Base-by-base conservation (phyloP, 2,888 invertebrate species). In the Ischnura elegans region DNA sequence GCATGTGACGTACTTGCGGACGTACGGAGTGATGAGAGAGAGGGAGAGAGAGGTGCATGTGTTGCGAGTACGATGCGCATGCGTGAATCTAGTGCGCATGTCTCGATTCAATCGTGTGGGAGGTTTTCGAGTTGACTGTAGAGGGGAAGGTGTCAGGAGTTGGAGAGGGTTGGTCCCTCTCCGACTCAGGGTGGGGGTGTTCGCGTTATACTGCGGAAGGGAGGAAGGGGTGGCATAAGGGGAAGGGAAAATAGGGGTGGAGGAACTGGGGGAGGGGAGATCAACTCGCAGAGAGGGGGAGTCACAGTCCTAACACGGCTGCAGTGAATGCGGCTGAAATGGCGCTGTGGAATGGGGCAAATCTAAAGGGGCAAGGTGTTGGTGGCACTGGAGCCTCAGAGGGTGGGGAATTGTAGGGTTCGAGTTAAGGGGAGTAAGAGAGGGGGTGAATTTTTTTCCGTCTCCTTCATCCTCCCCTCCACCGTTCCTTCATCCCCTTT, bases 31-130 rank as follows among this genome's bases (percentile, higher is more conserved):
- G 21, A 46, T 86, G 45, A 46, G 86, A n/a, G n/a, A n/a, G n/a
- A n/a, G n/a, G n/a, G n/a, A n/a, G n/a, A n/a, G n/a, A n/a, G n/a
- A 86, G 86, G 86, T 86, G 86, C 86, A 86, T 76, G 76, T 42
- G 42, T n/a, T 46, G 85, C 21, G 25, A 36, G 36, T n/a, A n/a
- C n/a, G 8, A 6, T 25, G 45, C 86, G 86, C 86, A 86, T 25
- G 86, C 86, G 86, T n/a, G 86, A 0, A 51, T 51, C 46, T 21
- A 86, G 45, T 36, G 86, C 86, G 86, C 86, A 86, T 86, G 86
- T 46, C 86, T 46, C 86, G 86, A 46, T n/a, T 86, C 21, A 46
- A 8, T 46, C 43, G 16, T 29, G 45, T n/a, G 86, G 6, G 86
- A 46, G n/a, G 10, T 3, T 2, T n/a, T 25, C 46, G 21, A 8